Evolutionary conservation across 2,888 invertebrate species (phyloP), one percentile per base, ranked within the genome.

Genomic region (Polyommatus iphigenia): DNA sequence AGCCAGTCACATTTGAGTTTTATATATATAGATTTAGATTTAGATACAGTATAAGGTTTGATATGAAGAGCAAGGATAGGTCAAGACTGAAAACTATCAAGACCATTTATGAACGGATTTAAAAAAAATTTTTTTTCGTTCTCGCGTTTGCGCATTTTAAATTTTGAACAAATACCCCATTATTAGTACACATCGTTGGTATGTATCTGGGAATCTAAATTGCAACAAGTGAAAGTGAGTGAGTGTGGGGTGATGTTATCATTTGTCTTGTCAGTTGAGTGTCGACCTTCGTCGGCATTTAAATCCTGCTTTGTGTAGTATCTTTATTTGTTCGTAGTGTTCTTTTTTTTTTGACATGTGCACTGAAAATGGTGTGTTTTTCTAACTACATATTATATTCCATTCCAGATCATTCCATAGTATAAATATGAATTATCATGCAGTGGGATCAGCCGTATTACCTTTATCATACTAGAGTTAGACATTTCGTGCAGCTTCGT

Each of bases 211-310:
- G 20, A 15, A 67, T 67, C 29, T 67, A 67, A 67, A 67, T 67
- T 67, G 67, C 67, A 67, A 29, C 29, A 67, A 67, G 67, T 67
- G 67, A 67, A 67, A 67, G 67, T 67, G 32, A 32, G 29, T 29
- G 67, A 18, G 67, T 29, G 29, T 32, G 15, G 67, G 67, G 67
- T 67, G 67, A 67, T 67, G 29, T 15, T 67, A 67, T 67, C 67
- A 20, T 20, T 62, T 20, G 29, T 67, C 62, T 67, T 67, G 67
- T 67, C 67, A 67, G 62, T 20, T 20, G 62, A 20, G 20, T 67
- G 67, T 24, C 67, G 29, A 67, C 67, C 67, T 67, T 32, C 67
- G 67, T 13, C 15, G 29, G 18, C 29, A 32, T 67, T 67, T 67
- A 67, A 67, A 67, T 13, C 67, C 67, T 67, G 15, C 5, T 67